Evolutionary conservation across 1,140 invertebrate genomes (phyloP).

Genomic region (Bactericera cockerelli): DNA sequence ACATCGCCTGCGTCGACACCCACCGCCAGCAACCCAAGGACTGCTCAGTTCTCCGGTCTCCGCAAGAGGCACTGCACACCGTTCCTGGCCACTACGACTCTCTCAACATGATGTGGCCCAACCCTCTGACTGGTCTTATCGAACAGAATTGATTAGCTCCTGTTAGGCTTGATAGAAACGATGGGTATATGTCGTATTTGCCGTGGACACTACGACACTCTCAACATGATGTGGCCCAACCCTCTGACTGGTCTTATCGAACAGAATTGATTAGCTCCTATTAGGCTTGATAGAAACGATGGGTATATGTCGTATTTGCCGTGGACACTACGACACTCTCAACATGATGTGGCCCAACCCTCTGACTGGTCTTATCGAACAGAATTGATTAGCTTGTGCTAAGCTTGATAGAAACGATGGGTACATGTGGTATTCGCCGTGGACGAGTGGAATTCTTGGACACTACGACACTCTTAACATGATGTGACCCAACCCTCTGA

Average conservation of each 20-base stretch:
- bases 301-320: too few species aligned
- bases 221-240: slow-evolving; percentile 13
- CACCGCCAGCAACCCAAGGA: slow-evolving; percentile 53
- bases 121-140: neutral
- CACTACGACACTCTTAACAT: slow-evolving; percentile 42
- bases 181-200: too few species aligned
- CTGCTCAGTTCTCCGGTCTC: slow-evolving; percentile 41
- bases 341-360: slow-evolving; percentile 9
- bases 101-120: slow-evolving; percentile 14
- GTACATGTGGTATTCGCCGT: too few species aligned
- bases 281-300: too few species aligned
- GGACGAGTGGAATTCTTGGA: slow-evolving; percentile 49
- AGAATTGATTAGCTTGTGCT: too few species aligned
- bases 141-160: slow-evolving; percentile 12
- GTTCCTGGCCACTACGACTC: slow-evolving; percentile 55
- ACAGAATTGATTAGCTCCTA: slow-evolving; percentile 12
- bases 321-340: slow-evolving; percentile 47
- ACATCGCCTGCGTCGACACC: slow-evolving; percentile 74
- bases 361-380: slow-evolving; percentile 7
- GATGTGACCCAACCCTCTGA: slow-evolving; percentile 1
- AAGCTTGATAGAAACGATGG: too few species aligned
- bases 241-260: neutral
- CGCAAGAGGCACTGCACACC: slow-evolving; percentile 47
- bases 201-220: slow-evolving; percentile 51
- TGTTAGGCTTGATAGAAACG: too few species aligned